Evolutionary conservation across 2,113 vertebrate species (phyloP).

Genomic region (Protobothrops flavoviridis): DNA sequence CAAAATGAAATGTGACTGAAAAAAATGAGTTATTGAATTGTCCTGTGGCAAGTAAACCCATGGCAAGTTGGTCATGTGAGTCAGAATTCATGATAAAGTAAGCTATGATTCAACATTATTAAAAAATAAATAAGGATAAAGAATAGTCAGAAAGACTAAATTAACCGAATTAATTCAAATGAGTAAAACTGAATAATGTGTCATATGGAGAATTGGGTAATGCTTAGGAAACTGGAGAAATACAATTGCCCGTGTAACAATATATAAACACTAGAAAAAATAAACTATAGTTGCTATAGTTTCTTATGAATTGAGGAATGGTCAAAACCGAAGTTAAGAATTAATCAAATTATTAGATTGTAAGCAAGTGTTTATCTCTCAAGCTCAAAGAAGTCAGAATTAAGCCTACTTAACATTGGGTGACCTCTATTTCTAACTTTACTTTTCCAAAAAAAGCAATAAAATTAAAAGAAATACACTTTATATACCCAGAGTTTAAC

Average conservation of each 20-base stretch:
- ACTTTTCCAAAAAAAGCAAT: neutral
- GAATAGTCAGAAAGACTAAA: neutral
- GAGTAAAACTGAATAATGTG: neutral
- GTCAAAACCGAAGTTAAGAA: neutral
- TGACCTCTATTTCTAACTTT: neutral
- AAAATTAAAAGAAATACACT: neutral
- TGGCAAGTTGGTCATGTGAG: neutral
- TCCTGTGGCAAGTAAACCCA: neutral
- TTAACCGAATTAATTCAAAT: neutral
- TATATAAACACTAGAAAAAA: neutral
- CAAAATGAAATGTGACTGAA: neutral
- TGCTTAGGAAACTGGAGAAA: neutral
- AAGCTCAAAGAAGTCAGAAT: neutral
- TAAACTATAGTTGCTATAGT: neutral
- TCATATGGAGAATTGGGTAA: neutral
- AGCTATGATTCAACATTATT: neutral
- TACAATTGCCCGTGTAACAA: neutral
- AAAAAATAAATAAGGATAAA: neutral
- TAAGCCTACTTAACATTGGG: neutral
- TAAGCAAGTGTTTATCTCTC: neutral
- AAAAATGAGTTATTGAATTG: neutral
- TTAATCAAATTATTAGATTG: neutral
- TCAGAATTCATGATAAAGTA: neutral
- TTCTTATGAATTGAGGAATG: neutral
- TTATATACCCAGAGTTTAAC: neutral